Conservation (phyloP, 2,888 invertebrate genomes). For the Conomelus anceps region DNA sequence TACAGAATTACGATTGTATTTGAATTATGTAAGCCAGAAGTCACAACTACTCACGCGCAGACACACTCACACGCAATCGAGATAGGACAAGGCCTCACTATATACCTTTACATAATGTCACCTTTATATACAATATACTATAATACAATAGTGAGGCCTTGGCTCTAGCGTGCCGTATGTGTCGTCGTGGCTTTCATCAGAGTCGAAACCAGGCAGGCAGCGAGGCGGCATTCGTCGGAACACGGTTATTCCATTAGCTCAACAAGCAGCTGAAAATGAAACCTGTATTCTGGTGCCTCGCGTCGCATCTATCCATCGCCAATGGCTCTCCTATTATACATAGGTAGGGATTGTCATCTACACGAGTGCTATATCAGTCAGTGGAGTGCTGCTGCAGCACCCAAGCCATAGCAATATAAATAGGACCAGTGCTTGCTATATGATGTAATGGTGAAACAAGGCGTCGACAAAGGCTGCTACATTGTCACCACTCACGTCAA, state of each 20-base stretch:
- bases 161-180: too few relatives aligned
- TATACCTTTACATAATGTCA: too few relatives aligned
- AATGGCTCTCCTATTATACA: not conserved
- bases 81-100: too few relatives aligned
- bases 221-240: not conserved
- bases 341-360: not conserved
- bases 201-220: not conserved
- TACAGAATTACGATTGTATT: not conserved
- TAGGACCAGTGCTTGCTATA: not conserved
- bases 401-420: not conserved
- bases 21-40: not conserved
- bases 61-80: too few relatives aligned
- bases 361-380: not conserved
- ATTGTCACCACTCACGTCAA: not conserved
- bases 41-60: too few relatives aligned
- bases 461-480: not conserved
- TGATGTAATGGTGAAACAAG: not conserved
- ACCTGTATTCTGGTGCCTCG: not conserved
- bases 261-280: not conserved
- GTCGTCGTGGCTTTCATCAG: not conserved
- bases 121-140: too few relatives aligned
- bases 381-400: not conserved
- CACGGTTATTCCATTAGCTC: not conserved
- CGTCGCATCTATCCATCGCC: not conserved
- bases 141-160: too few relatives aligned